Conservation (phyloP, 2,888 invertebrate genomes). For the Sphecodes monilicornis region DNA sequence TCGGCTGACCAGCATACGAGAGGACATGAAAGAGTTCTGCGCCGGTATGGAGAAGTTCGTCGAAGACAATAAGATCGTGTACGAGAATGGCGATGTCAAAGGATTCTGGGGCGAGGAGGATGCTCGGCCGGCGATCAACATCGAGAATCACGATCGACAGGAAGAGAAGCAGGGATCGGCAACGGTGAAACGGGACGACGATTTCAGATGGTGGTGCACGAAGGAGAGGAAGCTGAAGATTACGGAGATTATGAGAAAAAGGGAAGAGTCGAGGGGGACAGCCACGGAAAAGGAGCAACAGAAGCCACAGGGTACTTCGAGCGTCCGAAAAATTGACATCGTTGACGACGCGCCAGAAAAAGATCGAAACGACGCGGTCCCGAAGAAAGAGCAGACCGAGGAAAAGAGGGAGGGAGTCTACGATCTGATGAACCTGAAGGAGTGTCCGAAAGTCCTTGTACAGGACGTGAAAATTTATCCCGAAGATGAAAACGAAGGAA, state of each 20-base stretch:
- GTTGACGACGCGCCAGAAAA: neutral
- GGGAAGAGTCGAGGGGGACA: slow-evolving; percentile 31
- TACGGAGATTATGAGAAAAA: slow-evolving; percentile 41
- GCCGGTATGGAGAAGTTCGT: slow-evolving; percentile 69
- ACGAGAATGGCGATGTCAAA: slow-evolving; percentile 66
- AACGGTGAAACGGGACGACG: slow-evolving; percentile 6
- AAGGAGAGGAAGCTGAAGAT: slow-evolving; percentile 55
- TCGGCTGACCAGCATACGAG: slow-evolving; percentile 71
- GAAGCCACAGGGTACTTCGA: neutral
- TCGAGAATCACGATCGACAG: neutral
- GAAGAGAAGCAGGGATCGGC: neutral
- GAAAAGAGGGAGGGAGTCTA: slow-evolving; percentile 35
- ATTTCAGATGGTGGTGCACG: slow-evolving; percentile 56
- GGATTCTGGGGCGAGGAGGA: slow-evolving; percentile 60
- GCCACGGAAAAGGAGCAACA: neutral
- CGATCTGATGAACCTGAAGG: slow-evolving; percentile 50
- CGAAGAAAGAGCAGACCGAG: neutral
- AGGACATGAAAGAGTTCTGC: slow-evolving; percentile 73
- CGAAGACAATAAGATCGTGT: slow-evolving; percentile 70
- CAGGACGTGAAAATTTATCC: slow-evolving; percentile 16
- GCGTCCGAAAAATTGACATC: neutral
- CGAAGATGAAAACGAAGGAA: neutral
- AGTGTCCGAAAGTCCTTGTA: slow-evolving; percentile 26
- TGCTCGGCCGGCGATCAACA: neutral
- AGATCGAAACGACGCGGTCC: neutral